Base-by-base conservation (phyloP, 1,140 invertebrate genomes). In the Latrodectus geometricus region DNA sequence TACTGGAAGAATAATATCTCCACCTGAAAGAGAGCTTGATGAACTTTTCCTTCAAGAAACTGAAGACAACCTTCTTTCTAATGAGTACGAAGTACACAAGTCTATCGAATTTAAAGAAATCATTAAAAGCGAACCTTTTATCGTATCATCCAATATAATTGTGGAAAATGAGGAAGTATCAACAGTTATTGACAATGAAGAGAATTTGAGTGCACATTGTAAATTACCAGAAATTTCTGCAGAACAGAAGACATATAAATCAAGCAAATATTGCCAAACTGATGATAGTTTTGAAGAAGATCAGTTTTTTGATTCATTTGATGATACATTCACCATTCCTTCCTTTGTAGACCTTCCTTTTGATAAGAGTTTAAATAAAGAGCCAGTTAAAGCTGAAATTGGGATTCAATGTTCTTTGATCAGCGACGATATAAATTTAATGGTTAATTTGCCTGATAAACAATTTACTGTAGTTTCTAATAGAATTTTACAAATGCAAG, bases 221-320 rank as follows among this genome's bases (percentile, higher is more conserved):
- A 35, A 35, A 5, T 35, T 5, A 35, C 5, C 35, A 35, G 35
- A 35, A 35, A 35, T 35, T 4, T 70, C 1, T 70, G 21, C 70
- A 21, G 12, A 15, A 17, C 65, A 76, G 23, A 68, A 68, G 50
- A 84, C 20, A 52, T 76, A 52, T 21, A 84, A 23, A 14, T 68
- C 73, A 12, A 84, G 72, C 35, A 84, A 84, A 65, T 78, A 66
- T n/a, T 86, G 84, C 54, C 84, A 86, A 61, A 86, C 84, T 17
- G 84, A 86, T 17, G 84, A 86, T 17, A 78, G 66, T 49, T 86
- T 78, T 73, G 84, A 86, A 50, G 84, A 86, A 49, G 84, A 86
- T 11, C 48, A 49, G 4, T 86, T 86, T 78, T 86, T 78, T 78
- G 84, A 86, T 72, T 78, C 84, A 35, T 79, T 86, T 70, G 84